Percentiles rank a stretch among this genome's conserved stretches.
These are phyloP conservation scores for Platorchestia sp. DNA, from an alignment of 1,140 invertebrate genomes.

Conservation along the genomic window DNA sequence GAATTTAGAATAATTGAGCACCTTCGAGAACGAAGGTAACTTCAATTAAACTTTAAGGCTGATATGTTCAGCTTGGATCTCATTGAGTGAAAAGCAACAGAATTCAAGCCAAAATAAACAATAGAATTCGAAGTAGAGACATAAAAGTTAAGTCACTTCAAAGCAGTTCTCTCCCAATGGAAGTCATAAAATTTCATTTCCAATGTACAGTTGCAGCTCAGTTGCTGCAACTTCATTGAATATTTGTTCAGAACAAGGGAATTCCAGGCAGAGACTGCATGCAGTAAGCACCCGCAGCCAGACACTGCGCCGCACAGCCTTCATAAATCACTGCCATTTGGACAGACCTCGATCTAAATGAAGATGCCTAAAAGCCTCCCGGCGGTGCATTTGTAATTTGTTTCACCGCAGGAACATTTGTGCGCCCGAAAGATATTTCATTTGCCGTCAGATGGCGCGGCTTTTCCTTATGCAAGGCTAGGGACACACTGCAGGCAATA, in stretches of 20 bases:
- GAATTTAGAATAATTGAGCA: no score
- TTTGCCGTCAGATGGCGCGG: background rate
- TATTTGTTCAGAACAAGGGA: background rate
- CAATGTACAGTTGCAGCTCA: background rate
- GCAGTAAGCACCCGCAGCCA: no score
- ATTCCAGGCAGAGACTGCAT: background rate
- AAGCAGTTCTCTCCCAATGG: background rate
- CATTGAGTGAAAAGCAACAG: no score
- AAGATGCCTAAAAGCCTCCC: background rate
- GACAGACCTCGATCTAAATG: background rate
- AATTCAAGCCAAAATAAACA: no score
- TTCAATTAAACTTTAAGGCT: no score
- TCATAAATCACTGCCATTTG: background rate
- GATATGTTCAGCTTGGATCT: no score
- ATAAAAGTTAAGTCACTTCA: no score
- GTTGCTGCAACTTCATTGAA: background rate
- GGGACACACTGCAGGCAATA: constrained; percentile 34
- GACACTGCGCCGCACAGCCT: background rate
- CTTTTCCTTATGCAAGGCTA: constrained; percentile 39
- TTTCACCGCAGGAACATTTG: constrained; percentile 26
- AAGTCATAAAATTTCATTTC: background rate
- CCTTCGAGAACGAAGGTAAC: no score
- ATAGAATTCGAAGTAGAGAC: no score
- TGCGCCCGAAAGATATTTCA: constrained; percentile 28
- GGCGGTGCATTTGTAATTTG: constrained; percentile 1